These are phyloP conservation scores for Axea sp. DNA, from an alignment of 2,888 invertebrate species.

Conservation along the genomic window DNA sequence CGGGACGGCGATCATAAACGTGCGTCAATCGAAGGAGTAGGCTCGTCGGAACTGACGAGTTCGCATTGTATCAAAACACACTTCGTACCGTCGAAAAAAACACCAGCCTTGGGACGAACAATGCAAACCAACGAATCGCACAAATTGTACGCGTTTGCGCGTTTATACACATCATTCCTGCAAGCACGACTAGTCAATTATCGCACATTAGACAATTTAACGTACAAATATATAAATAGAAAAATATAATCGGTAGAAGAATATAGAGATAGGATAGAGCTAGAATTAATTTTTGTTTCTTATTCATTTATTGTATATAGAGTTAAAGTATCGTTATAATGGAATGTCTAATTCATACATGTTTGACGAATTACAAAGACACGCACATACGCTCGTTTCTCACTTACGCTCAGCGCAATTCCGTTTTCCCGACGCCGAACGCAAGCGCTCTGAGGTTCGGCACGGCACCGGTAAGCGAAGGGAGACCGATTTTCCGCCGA, in stretches of 20 bases:
- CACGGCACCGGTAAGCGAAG: too few relatives aligned
- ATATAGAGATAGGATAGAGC: slow-evolving; percentile 79
- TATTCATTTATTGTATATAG: slow-evolving; percentile 64
- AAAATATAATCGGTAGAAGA: slow-evolving; percentile 79
- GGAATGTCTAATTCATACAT: slow-evolving; percentile 69
- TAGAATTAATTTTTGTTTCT: slow-evolving; percentile 73
- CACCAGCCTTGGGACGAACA: slow-evolving; percentile 58
- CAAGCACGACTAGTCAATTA: slow-evolving; percentile 74
- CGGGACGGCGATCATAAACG: not conserved
- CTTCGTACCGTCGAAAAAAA: not conserved
- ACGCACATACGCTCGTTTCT: slow-evolving; percentile 26
- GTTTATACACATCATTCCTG: slow-evolving; percentile 62
- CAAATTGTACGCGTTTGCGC: slow-evolving; percentile 50
- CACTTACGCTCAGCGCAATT: slow-evolving; percentile 30
- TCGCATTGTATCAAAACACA: slow-evolving; percentile 7
- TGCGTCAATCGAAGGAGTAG: slow-evolving; percentile 7
- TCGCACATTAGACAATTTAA: slow-evolving; percentile 76
- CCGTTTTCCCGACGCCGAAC: slow-evolving; percentile 30
- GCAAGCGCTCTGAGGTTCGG: not conserved
- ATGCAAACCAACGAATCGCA: slow-evolving; percentile 48
- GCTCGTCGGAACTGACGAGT: slow-evolving; percentile 2
- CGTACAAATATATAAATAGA: slow-evolving; percentile 79
- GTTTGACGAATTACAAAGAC: slow-evolving; percentile 62
- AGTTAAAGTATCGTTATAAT: slow-evolving; percentile 68
- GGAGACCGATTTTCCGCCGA: not conserved